Base-by-base conservation (phyloP, 2,888 invertebrate species). In the Pegoplata infirma region DNA sequence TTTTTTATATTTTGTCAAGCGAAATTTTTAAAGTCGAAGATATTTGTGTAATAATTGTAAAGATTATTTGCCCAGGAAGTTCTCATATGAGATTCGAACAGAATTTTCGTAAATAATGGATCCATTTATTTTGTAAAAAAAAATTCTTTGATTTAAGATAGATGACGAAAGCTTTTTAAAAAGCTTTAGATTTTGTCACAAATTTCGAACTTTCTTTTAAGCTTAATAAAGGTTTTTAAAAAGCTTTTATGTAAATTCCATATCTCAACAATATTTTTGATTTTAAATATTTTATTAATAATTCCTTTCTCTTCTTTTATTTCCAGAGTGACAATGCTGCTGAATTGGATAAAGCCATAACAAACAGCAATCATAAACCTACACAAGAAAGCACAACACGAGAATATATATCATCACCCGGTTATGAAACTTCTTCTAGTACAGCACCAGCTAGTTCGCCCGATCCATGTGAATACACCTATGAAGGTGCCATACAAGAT, bases 401-500 rank as follows among this genome's bases (percentile, higher is more conserved):
- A 53, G 88, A 89, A 82, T 87, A 88, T 80, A 86, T 88, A 68
- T 88, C 89, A 58, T 89, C 88, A 36, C 88, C 89, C 86, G 92
- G 92, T 88, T 93, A 94, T 90, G 93, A 94, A 85, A 93, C 93
- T 40, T 92, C 92, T 82, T 93, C 92, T 81, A 93, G 92, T 83
- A 93, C 93, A 68, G 93, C 92, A 82, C 93, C 93, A 49, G 92
- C 92, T 82, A 93, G 92, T 86, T 93, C 94, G 51, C 93, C 93
- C 1, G 93, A 94, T 88, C 92, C 93, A 32, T 92, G 94, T 84
- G 95, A 96, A 88, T 96, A 96, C 89, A 96, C 96, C 0, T 96
- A 96, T 88, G 96, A 96, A 89, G 94, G 95, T 83, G 96, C 96
- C 83, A 96, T 96, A 83, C 94, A 96, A 86, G 94, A 95, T 83